Conservation (phyloP, 2,113 vertebrate genomes). For the Alaudala cheleensis region DNA sequence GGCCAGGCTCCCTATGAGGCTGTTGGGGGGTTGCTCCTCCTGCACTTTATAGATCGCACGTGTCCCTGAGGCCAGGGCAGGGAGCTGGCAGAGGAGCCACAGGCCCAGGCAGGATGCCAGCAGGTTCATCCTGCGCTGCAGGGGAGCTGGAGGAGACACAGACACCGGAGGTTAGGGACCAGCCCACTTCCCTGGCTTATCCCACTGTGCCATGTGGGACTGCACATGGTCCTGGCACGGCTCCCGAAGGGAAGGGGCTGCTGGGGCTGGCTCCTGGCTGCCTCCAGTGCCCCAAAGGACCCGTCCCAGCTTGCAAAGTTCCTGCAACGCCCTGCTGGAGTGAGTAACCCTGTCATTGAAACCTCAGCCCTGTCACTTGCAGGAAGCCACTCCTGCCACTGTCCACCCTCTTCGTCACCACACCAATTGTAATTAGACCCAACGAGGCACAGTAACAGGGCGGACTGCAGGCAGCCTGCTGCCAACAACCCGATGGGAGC, state of each 20-base stretch:
- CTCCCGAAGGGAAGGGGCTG: background rate
- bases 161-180: background rate
- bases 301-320: background rate
- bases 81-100: conserved; percentile 73
- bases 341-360: conserved; percentile 6
- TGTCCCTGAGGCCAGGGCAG: conserved; percentile 52
- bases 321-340: background rate
- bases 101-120: conserved; percentile 65
- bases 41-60: conserved; percentile 83
- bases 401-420: conserved; percentile 36
- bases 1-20: conserved; percentile 90
- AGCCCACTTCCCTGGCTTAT: background rate
- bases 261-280: background rate
- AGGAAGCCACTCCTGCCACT: conserved; percentile 50
- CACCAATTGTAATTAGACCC: conserved; percentile 17
- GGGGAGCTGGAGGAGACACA: conserved; percentile 68
- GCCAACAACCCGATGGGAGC: conserved; percentile 10
- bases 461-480: background rate
- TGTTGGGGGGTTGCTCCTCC: conserved; percentile 95
- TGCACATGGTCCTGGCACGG: background rate
- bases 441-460: background rate
- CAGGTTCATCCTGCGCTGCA: conserved; percentile 55
- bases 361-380: background rate
- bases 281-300: background rate
- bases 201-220: background rate